Base-by-base conservation (phyloP, 2,888 invertebrate species). In the Ametastegia equiseti region DNA sequence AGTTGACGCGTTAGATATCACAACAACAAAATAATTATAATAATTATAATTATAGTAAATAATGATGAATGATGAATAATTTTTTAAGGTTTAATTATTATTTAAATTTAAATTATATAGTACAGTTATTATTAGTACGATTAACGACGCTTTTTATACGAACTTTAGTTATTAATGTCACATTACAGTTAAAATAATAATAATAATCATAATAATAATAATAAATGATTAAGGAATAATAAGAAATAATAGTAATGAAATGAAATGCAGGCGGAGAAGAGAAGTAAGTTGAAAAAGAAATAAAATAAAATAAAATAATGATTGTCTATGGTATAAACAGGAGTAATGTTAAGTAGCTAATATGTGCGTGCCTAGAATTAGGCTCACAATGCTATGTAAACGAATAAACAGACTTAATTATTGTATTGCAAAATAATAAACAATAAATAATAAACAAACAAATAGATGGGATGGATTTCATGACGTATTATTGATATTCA, bases 391-490 rank as follows among this genome's bases (percentile, higher is more conserved):
- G 90, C 90, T 91, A 91, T 91, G 90, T 90, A 91, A 91, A 91
- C 90, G 90, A 89, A 91, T 90, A 91, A 91, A 91, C 90, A 90
- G 89, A 91, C 90, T 91, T 91, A 90, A 91, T 90, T 90, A 91
- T 90, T 91, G 91, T 91, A 91, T 89, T 89, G 89, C 90, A 90
- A 90, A 91, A 89, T 88, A 89, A 91, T 90, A 89, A 91, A 91
- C 91, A 91, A 91, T 60, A 23, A 78, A 60, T 78, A 78, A 78
- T 78, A 78, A 60, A 78, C 57, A 39, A 78, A 78, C 57, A 60
- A 60, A 63, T 57, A 60, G 54, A 50, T 75, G 23, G 23, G 19
- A 69, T 23, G 69, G 71, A 67, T 39, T 33, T 33, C 15, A 60
- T 60, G 30, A 42, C 9, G 42, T 60, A 30, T 54, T 9, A 54